A percentile compares a stretch with the other conserved stretches of the same genome.
phyloP scores from a whole-genome alignment of 2,113 vertebrate species.

The Erpornis zantholeuca region DNA sequence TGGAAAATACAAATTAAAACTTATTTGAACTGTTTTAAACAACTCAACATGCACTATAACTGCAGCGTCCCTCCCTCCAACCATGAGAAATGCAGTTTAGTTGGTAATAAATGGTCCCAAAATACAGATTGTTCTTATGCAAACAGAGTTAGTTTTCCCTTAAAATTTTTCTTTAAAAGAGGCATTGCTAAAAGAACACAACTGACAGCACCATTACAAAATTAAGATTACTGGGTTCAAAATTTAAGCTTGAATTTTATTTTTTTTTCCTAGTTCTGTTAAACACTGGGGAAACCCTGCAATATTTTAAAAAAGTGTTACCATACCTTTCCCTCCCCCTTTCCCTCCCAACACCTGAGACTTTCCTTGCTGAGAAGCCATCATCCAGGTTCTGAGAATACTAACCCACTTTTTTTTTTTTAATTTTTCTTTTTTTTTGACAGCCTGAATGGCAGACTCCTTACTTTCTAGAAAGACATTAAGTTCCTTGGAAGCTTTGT shows the following conservation, averaged over 20 bases:
- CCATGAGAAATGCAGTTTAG: slow-evolving; percentile 37
- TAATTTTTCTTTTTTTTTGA: slow-evolving; percentile 34
- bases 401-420: slow-evolving; percentile 61
- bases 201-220: slow-evolving; percentile 93
- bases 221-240: slow-evolving; percentile 84
- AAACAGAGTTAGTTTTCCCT: slow-evolving; percentile 69
- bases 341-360: slow-evolving; percentile 72
- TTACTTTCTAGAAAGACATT: slow-evolving; percentile 74
- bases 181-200: slow-evolving; percentile 81
- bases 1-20: slow-evolving; percentile 40
- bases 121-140: slow-evolving; percentile 66
- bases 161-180: slow-evolving; percentile 65
- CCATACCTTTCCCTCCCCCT: slow-evolving; percentile 61
- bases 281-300: slow-evolving; percentile 70
- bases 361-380: slow-evolving; percentile 73
- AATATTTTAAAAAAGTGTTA: slow-evolving; percentile 63
- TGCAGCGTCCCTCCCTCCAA: slow-evolving; percentile 31
- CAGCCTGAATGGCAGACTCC: slow-evolving; percentile 80
- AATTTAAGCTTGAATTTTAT: slow-evolving; percentile 68
- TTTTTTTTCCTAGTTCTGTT: slow-evolving; percentile 60
- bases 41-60: slow-evolving; percentile 59
- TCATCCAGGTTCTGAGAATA: slow-evolving; percentile 83
- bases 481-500: slow-evolving; percentile 74
- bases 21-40: slow-evolving; percentile 3
- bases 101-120: slow-evolving; percentile 80